Conservation (phyloP, 2,797 vertebrate genomes). For the Pantherophis vulpinus region DNA sequence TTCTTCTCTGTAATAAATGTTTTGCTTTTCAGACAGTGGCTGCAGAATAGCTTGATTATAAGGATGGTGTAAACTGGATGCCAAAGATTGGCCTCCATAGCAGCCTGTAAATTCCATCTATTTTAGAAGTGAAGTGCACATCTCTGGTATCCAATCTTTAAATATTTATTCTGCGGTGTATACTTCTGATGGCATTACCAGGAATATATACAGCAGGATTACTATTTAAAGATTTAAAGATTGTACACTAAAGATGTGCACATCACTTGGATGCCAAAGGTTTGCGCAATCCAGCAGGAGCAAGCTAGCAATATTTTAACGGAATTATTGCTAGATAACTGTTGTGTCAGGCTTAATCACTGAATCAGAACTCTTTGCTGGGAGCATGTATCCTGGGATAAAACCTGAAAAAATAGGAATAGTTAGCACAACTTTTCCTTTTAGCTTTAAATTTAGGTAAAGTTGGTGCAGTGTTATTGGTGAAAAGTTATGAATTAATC, state of each 20-base stretch:
- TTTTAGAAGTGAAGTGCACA: not conserved
- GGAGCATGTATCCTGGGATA: not conserved
- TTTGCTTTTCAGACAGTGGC: constrained; percentile 13
- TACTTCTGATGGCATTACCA: not conserved
- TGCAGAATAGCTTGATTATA: not conserved
- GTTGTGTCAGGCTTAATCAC: not conserved
- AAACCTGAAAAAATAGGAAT: not conserved
- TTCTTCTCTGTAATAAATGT: not conserved
- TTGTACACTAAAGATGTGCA: not conserved
- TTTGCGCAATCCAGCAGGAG: not conserved
- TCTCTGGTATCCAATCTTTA: constrained; percentile 7
- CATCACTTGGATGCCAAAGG: not conserved
- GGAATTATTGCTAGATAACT: not conserved
- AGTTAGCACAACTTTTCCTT: not conserved
- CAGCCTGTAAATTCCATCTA: constrained; percentile 5
- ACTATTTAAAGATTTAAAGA: not conserved
- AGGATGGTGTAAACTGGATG: not conserved
- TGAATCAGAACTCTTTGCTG: not conserved
- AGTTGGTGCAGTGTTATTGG: not conserved
- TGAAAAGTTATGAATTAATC: not conserved
- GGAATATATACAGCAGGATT: not conserved
- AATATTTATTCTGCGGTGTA: not conserved
- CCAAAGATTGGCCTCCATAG: constrained; percentile 4
- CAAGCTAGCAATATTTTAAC: constrained; percentile 1
- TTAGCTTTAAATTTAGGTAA: not conserved